phyloP scores from a whole-genome alignment of 2,113 vertebrate species.

The Alethe diademata region DNA sequence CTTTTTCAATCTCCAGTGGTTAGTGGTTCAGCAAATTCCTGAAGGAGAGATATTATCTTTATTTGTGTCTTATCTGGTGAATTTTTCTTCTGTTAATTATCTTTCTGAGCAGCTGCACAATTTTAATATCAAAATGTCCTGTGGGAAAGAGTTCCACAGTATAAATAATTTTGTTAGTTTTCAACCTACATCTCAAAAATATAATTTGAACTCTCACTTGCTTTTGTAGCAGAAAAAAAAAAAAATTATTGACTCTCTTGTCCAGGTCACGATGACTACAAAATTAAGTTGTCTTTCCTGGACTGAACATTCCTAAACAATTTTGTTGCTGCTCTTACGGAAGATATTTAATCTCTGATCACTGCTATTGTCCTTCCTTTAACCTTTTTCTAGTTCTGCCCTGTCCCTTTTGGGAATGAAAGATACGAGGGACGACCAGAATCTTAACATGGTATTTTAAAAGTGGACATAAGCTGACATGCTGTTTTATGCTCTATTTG shows the following conservation, averaged over 20 bases:
- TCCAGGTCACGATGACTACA: background rate
- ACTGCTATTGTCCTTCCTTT: background rate
- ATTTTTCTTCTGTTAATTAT: background rate
- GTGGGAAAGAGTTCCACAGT: background rate
- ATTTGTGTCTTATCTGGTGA: background rate
- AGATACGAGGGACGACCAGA: background rate
- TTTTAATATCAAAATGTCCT: constrained; percentile 3
- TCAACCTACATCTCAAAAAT: background rate
- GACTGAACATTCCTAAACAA: background rate
- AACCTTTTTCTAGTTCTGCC: background rate
- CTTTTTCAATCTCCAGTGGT: background rate
- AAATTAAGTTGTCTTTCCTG: background rate
- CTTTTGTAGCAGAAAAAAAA: background rate
- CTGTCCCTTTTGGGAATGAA: background rate
- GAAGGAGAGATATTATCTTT: background rate
- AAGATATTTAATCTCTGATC: background rate
- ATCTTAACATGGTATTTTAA: background rate
- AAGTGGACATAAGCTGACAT: background rate
- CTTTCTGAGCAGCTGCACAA: background rate
- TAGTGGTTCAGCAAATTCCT: background rate
- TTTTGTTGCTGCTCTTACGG: background rate
- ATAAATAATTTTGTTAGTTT: background rate
- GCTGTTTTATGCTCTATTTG: background rate
- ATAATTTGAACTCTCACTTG: background rate
- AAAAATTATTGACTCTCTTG: background rate